Evolutionary conservation across 2,888 invertebrate genomes (phyloP), one percentile per base, ranked within the genome.

Genomic region (Geophilus truncorum): DNA sequence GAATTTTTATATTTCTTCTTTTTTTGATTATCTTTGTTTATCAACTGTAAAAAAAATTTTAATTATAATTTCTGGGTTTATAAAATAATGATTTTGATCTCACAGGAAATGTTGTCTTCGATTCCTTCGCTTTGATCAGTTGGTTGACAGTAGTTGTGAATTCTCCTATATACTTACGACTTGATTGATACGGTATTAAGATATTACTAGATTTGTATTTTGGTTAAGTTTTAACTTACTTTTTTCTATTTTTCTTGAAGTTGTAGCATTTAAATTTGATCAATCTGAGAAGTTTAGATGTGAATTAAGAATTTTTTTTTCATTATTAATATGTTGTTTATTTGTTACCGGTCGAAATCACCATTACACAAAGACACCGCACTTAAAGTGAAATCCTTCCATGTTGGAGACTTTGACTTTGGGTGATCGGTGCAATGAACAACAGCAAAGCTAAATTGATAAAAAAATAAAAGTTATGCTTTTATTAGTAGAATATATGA

Each of bases 211-310:
- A 51, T 51, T 57, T 57, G 57, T 57, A 57, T 9, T 57, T 2
- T 18, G 6, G 15, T n/a, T 18, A 9, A 15, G 9, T 57, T n/a
- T 57, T 1, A 5, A 57, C 23, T 57, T 76, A 76, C 76, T 32
- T 76, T 57, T n/a, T n/a, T n/a, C 89, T 89, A 85, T 87, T 87
- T 51, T 85, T 86, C 84, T 89, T 88, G 87, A 89, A 89, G 83
- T 90, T 89, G 84, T 85, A 89, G 83, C 89, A 89, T 81, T 88
- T 88, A 76, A 90, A 85, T 83, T 87, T 87, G 51, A 91, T 87
- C 76, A 87, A 86, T 81, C 90, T 81, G 34, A 7, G 30, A 21
- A n/a, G n/a, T n/a, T n/a, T n/a, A 15, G 12, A 62, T n/a, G 1
- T 5, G 7, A 28, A 30, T 25, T 18, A 25, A 45, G 12, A 32